phyloP scores from a whole-genome alignment of 1,140 invertebrate genomes.

The Zelostemma sp. region DNA sequence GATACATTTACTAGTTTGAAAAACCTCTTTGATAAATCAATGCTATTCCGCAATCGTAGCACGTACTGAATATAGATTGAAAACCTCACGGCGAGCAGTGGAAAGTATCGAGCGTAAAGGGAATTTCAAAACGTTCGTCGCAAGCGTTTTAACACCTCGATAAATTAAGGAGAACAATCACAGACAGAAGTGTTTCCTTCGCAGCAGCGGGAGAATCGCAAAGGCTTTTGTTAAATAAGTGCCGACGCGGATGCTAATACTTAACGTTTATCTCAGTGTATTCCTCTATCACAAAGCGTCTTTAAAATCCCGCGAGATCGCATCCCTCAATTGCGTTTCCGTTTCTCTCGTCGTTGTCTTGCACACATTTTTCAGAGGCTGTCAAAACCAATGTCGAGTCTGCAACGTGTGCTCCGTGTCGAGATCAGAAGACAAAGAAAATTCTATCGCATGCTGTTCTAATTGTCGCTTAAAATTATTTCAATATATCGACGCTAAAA shows the following conservation, averaged over 20 bases:
- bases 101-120: neutral
- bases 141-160: slow-evolving; percentile 59
- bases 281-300: slow-evolving; percentile 1
- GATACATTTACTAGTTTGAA: too few relatives aligned
- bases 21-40: too few relatives aligned
- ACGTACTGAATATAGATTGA: neutral
- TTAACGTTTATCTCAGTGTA: slow-evolving; percentile 28
- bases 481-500: slow-evolving; percentile 11
- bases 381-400: slow-evolving; percentile 52
- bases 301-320: slow-evolving; percentile 1
- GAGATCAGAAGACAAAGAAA: slow-evolving; percentile 20
- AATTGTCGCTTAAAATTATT: neutral
- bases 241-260: slow-evolving; percentile 51
- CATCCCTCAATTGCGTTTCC: slow-evolving; percentile 11
- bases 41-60: neutral
- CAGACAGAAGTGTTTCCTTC: slow-evolving; percentile 56
- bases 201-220: slow-evolving; percentile 22
- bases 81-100: neutral
- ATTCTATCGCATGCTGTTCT: neutral
- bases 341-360: slow-evolving; percentile 20
- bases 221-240: slow-evolving; percentile 13
- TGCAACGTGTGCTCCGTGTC: slow-evolving; percentile 52
- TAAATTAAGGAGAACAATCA: slow-evolving; percentile 59
- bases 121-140: slow-evolving; percentile 21
- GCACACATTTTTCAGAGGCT: slow-evolving; percentile 43